Evolutionary conservation across 2,113 vertebrate species (phyloP), one percentile per base, ranked within the genome.

Genomic region (Rhagologus leucostigma): DNA sequence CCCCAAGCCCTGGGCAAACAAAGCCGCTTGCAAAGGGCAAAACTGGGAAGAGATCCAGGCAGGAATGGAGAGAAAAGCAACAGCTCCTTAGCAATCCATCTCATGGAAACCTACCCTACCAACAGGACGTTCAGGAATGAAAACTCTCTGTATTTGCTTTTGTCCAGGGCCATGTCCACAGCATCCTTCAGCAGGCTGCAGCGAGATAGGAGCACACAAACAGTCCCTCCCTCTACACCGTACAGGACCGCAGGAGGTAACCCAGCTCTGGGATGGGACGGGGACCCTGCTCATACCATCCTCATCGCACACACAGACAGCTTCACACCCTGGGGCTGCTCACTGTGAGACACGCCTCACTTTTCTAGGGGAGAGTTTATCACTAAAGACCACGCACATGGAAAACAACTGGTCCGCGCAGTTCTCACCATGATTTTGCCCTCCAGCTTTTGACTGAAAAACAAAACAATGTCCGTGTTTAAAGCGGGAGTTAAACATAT

Each of bases 251-350:
- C 20, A 14, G 84, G 16, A n/a, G 22, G 18, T 32, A 86, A 39
- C 12, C 35, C 22, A 52, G 59, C 15, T 49, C 35, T 3, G 3
- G 5, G 12, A 6, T 0, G 2, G 62, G 44, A 80, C 0, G 0
- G 15, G 33, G 69, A 75, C 32, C 41, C 23, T 46, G 49, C 13
- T 64, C 2, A 1, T 39, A 39, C 39, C 20, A 13, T 46, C 32
- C 35, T 49, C 19, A 8, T 22, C n/a, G 27, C 19, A 10, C 0
- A 1, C n/a, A 53, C 46, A 65, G 37, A 13, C 1, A 3, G 50
- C 50, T 88, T 86, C 71, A 35, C 2, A 3, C 53, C 16, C 39
- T 9, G 32, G 74, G 78, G 60, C 73, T 71, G 50, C 57, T 78
- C 49, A 6, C 22, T 49, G 67, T 5, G 59, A 83, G 69, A 46